Percentiles rank a stretch among this genome's conserved stretches.
Evolutionary conservation across 2,113 vertebrate species (phyloP).

Genomic region (Passer montanus): DNA sequence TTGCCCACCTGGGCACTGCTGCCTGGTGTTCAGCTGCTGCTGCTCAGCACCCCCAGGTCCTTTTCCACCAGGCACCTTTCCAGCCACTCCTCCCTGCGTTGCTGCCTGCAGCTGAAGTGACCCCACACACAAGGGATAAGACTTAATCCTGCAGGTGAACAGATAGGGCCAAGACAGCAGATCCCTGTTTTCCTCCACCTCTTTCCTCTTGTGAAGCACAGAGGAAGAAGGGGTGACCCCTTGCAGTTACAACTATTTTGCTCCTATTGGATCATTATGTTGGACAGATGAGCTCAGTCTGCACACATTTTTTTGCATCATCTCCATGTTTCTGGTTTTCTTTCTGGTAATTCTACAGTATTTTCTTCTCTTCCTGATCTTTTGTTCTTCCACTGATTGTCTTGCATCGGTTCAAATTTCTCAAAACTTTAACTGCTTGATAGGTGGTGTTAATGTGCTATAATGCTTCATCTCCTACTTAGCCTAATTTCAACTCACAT

Average conservation of each 20-base stretch:
- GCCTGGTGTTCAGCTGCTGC: neutral
- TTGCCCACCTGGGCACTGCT: neutral
- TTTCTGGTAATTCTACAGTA: neutral
- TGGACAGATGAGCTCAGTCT: neutral
- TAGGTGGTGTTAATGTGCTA: neutral
- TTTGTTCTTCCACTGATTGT: neutral
- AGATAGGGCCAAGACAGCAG: neutral
- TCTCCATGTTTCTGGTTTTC: neutral
- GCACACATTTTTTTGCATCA: neutral
- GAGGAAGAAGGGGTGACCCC: neutral
- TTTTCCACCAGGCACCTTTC: neutral
- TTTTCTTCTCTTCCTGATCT: neutral
- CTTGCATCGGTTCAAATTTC: neutral
- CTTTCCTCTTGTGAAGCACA: neutral
- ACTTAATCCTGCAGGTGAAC: neutral
- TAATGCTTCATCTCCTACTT: neutral
- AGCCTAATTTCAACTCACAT: neutral
- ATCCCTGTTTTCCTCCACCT: neutral
- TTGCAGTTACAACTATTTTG: neutral
- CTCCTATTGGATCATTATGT: neutral
- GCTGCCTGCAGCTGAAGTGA: fast-evolving
- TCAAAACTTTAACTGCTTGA: neutral
- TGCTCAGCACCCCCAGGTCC: neutral
- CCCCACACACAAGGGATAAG: neutral
- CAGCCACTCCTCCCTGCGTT: neutral